Evolutionary conservation across 2,113 vertebrate genomes (phyloP), one percentile per base, ranked within the genome.

Genomic region (Anthoscopus minutus): DNA sequence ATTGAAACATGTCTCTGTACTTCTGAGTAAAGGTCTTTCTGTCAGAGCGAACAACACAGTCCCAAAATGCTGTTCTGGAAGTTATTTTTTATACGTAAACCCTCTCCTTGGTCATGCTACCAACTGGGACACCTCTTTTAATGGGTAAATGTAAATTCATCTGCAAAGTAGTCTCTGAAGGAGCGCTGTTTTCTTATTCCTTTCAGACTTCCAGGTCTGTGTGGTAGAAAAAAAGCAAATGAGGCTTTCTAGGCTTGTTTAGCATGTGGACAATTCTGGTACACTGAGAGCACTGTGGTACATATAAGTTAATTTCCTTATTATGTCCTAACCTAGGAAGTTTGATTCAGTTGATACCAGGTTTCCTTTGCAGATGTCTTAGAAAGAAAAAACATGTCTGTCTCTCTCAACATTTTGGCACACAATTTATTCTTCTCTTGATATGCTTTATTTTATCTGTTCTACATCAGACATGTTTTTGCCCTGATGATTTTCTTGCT

Each of bases 361-460:
- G 17, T 83, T 91, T 91, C 42, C 58, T 50, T 89, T 81, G 69
- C 54, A 66, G n/a, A 61, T 93, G 50, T 78, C 50, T 84, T 37
- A 31, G 25, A 47, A 72, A 92, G 33, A 67, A 67, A 94, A 95
- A 71, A 12, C 13, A 60, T 10, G 22, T 62, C 66, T 67, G 18
- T 71, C 10, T 92, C 50, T 88, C 64, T 84, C 50, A 94, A 74
- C 57, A 25, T 85, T 91, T 85, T 95, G 89, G 61, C 69, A 78
- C 40, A n/a, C n/a, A 69, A 69, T 79, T 93, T 57, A 48, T 86
- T 66, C 61, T 93, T 79, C 51, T n/a, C 61, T 73, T 87, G 51
- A 84, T 0, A 0, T 84, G 27, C 40, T 89, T 83, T 69, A 83
- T 90, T 83, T 93, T 54, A 62, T 47, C 72, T 91, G 18, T 58